Conservation (phyloP, 2,888 invertebrate genomes). For the Nipponacmea schrenckii region DNA sequence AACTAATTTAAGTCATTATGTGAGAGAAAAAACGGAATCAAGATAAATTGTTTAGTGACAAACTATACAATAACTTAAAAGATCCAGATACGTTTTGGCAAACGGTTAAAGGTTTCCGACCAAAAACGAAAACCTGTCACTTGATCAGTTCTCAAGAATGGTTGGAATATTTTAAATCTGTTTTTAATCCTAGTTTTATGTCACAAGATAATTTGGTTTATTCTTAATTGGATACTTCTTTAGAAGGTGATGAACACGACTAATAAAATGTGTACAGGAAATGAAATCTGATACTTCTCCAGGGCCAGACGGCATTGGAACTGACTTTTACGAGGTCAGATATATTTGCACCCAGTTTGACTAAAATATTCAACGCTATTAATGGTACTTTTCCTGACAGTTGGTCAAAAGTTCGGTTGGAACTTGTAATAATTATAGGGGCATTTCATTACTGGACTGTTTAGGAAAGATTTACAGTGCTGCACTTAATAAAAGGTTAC, state of each 20-base stretch:
- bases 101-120: neutral
- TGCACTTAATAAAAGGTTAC: no score
- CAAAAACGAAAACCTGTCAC: neutral
- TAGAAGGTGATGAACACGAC: neutral
- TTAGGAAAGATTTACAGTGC: no score
- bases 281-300: neutral
- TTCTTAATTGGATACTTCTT: neutral
- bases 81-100: no score
- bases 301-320: neutral
- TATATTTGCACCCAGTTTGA: neutral
- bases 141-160: neutral
- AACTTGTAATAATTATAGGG: no score
- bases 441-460: no score
- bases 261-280: neutral
- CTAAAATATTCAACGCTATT: neutral
- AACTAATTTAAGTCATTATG: neutral
- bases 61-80: slow-evolving; percentile 3
- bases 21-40: neutral
- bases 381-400: neutral
- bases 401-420: neutral
- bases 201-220: neutral
- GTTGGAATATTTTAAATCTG: neutral
- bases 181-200: neutral
- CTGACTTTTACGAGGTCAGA: neutral
- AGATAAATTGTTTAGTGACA: neutral